A percentile compares a stretch with the other conserved stretches of the same genome.
Evolutionary conservation across 2,113 vertebrate genomes (phyloP).

Genomic region (Solenodon paradoxus): DNA sequence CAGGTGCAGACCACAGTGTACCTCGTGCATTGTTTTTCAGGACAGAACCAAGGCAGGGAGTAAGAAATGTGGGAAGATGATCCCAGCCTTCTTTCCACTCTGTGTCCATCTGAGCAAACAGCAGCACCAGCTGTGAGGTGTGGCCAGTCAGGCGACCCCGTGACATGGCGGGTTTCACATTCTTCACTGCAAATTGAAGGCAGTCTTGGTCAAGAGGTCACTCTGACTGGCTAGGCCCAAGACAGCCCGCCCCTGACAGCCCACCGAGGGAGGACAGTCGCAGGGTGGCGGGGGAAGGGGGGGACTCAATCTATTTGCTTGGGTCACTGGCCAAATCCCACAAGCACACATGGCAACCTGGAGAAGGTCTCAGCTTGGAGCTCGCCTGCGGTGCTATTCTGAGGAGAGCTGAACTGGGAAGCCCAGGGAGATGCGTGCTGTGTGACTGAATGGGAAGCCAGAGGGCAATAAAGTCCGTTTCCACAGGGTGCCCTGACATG

Average conservation of each 20-base stretch:
- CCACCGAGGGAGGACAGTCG: neutral
- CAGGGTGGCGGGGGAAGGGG: neutral
- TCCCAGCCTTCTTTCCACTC: neutral
- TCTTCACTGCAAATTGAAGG: constrained; percentile 26
- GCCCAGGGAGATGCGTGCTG: neutral
- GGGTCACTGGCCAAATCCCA: neutral
- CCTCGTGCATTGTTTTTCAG: constrained; percentile 55
- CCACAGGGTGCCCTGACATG: neutral
- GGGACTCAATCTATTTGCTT: neutral
- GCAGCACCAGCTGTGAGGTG: constrained; percentile 32
- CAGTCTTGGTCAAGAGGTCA: constrained; percentile 13
- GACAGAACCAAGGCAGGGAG: constrained; percentile 53
- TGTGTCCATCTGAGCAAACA: constrained; percentile 69
- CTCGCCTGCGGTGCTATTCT: neutral
- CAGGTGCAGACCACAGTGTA: constrained; percentile 34
- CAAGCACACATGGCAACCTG: constrained; percentile 19
- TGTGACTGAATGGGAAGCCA: neutral
- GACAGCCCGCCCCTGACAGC: neutral
- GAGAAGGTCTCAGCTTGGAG: neutral
- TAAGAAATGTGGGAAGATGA: constrained; percentile 66
- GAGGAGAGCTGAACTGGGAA: neutral
- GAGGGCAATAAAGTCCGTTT: neutral
- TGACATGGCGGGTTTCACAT: neutral
- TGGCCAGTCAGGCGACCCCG: neutral
- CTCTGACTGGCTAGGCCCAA: neutral